Conservation (phyloP, 2,113 vertebrate genomes). For the Noctilio leporinus region DNA sequence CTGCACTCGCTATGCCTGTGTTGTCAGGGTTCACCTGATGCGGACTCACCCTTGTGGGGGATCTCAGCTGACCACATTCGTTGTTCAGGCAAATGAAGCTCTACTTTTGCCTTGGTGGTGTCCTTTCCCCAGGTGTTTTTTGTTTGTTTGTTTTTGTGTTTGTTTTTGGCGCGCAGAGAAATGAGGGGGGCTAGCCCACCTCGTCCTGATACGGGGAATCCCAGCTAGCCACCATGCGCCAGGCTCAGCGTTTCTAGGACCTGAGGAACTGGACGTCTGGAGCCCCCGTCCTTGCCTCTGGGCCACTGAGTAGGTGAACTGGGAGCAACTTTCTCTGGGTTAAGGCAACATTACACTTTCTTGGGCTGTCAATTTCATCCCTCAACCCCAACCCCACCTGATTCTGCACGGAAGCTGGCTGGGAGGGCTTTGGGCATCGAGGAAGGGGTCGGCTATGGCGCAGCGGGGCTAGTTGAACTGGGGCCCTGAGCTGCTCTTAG, state of each 20-base stretch:
- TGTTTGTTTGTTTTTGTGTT: too few species aligned
- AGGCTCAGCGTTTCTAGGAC: neutral
- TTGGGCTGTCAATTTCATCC: neutral
- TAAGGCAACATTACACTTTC: neutral
- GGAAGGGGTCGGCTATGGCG: neutral
- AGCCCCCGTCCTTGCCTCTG: neutral
- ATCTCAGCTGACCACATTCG: neutral
- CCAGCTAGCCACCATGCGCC: neutral
- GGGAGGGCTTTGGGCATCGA: neutral
- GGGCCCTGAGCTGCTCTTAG: neutral
- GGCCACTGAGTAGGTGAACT: neutral
- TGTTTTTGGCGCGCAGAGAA: fast-evolving
- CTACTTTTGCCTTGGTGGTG: neutral
- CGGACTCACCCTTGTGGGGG: neutral
- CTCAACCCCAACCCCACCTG: neutral
- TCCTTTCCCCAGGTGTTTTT: neutral
- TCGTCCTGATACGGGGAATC: neutral
- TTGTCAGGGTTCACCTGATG: neutral
- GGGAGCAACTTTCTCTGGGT: neutral
- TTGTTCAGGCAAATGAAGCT: neutral
- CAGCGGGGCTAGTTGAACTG: too few species aligned
- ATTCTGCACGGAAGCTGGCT: neutral
- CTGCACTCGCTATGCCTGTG: neutral
- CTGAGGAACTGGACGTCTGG: neutral
- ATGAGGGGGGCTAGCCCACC: neutral